Conservation (phyloP, 2,888 invertebrate genomes). For the Cryptocephalus primarius region DNA sequence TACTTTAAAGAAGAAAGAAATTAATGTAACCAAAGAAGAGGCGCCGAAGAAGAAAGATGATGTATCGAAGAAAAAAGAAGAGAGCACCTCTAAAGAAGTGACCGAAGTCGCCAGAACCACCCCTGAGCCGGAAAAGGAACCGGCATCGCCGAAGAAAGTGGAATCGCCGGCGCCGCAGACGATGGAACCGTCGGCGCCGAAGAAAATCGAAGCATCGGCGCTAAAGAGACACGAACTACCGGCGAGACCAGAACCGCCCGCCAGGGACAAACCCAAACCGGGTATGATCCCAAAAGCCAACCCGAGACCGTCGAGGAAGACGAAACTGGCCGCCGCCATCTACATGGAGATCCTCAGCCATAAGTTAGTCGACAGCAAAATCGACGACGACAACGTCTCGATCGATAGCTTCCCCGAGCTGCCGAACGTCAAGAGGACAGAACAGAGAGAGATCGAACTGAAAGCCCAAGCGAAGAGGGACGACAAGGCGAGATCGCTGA, state of each 20-base stretch:
- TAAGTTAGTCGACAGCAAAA: slow-evolving; percentile 52
- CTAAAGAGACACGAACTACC: too few species aligned
- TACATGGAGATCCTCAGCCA: slow-evolving; percentile 65
- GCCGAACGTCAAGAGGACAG: slow-evolving; percentile 50
- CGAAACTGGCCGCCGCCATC: slow-evolving; percentile 63
- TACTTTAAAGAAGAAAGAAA: not conserved
- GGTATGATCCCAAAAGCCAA: slow-evolving; percentile 1
- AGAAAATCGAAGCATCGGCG: too few species aligned
- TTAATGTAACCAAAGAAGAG: not conserved
- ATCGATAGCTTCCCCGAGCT: slow-evolving; percentile 57
- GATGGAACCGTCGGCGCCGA: too few species aligned
- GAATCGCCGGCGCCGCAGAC: not conserved
- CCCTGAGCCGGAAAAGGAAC: not conserved
- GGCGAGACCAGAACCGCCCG: not conserved
- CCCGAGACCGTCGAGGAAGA: slow-evolving; percentile 51
- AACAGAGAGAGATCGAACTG: slow-evolving; percentile 48
- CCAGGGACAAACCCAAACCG: not conserved
- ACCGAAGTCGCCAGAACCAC: not conserved
- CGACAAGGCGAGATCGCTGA: slow-evolving; percentile 2
- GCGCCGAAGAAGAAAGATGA: not conserved
- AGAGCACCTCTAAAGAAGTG: not conserved
- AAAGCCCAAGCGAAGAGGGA: slow-evolving; percentile 38
- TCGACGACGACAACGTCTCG: slow-evolving; percentile 52
- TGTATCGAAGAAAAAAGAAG: slow-evolving; percentile 6
- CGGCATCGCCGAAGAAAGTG: not conserved